Evolutionary conservation across 2,888 invertebrate genomes (phyloP), one percentile per base, ranked within the genome.

Genomic region (Leptinotarsa peninsularis): DNA sequence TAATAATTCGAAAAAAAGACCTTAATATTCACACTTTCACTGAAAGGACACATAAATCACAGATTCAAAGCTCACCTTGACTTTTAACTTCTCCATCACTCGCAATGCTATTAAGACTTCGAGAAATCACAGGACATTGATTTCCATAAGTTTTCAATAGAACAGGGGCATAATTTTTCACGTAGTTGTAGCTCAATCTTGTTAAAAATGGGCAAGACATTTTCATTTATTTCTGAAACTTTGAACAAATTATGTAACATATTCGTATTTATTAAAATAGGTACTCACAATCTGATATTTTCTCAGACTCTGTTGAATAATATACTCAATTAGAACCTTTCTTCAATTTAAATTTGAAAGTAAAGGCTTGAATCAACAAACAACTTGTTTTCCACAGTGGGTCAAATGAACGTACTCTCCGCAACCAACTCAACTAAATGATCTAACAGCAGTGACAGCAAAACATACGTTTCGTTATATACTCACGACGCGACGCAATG

Each of bases 171-270:
- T 97, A 95, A 88, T 95, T 96, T 81, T 94, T 93, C 79, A 96
- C 91, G 89, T 94, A 96, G 84, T 93, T 92, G 81, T 93, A 91
- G 84, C 94, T 94, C 79, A 96, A 90, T 81, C 94, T 93, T 83
- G 94, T 94, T 84, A 96, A 89, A 89, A 97, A 96, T 79, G 96
- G 96, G 88, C 96, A 97, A 86, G 96, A 94, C 96, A 96, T 96
- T 86, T 89, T 93, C 67, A 33, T 49, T 58, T 58, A 21, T 52
- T 75, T 75, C 67, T 71, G 60, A 76, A 72, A 66, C 7, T 27
- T 15, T 17, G 10, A 50, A 23, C 13, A 60, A 50, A 54, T 72
- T 72, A 72, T 66, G 66, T 54, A 72, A 72, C 58, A 43, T 49
- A 7, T 43, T 58, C 21, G 18, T 43, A 23, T 18, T 56, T 50